A percentile compares a stretch with the other conserved stretches of the same genome.
Evolutionary conservation across 2,113 vertebrate species (phyloP).

Genomic region (Halichoeres trimaculatus): DNA sequence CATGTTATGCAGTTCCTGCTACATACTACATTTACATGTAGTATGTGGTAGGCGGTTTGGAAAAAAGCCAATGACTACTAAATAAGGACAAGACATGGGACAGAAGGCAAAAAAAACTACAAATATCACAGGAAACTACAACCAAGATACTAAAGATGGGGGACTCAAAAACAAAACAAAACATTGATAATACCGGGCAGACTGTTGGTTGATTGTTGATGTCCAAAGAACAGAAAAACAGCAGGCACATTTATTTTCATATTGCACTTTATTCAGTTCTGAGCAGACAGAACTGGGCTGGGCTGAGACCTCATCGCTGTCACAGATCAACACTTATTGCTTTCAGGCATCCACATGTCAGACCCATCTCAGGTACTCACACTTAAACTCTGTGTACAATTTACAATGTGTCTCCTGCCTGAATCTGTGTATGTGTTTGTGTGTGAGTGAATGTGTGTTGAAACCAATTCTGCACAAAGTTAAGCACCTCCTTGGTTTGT

Average conservation of each 20-base stretch:
- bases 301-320: constrained; percentile 42
- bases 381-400: constrained; percentile 11
- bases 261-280: constrained; percentile 82
- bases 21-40: too few relatives aligned
- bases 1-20: too few relatives aligned
- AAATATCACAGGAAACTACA: too few relatives aligned
- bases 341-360: constrained; percentile 36
- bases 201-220: not conserved
- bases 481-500: constrained; percentile 10
- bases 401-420: not conserved
- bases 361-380: constrained; percentile 44
- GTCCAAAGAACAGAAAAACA: not conserved
- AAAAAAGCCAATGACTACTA: too few relatives aligned
- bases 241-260: constrained; percentile 37
- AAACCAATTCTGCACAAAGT: constrained; percentile 20
- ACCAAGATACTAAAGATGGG: too few relatives aligned
- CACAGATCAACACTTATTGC: constrained; percentile 77
- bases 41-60: too few relatives aligned
- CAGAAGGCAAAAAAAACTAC: too few relatives aligned
- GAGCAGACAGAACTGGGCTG: constrained; percentile 31
- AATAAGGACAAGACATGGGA: too few relatives aligned
- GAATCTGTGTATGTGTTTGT: not conserved
- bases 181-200: too few relatives aligned
- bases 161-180: too few relatives aligned
- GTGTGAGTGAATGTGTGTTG: constrained; percentile 11